A percentile compares a stretch with the other conserved stretches of the same genome.
Evolutionary conservation across 2,888 invertebrate species (phyloP).

Genomic region (Leucophenga montana): DNA sequence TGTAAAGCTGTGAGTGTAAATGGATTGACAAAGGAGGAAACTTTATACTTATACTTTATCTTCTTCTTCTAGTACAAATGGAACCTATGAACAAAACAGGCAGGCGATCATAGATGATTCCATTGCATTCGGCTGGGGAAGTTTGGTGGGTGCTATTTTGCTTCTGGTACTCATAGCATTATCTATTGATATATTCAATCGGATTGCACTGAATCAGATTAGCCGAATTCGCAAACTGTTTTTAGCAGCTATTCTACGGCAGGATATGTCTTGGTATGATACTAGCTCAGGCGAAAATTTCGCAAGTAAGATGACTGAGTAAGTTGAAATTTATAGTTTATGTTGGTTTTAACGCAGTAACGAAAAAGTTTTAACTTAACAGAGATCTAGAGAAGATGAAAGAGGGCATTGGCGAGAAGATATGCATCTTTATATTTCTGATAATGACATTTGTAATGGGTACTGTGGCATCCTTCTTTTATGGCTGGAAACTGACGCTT

Average conservation of each 20-base stretch:
- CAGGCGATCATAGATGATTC: constrained; percentile 78
- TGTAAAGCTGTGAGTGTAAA: constrained; percentile 75
- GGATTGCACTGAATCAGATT: constrained; percentile 77
- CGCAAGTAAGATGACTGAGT: constrained; percentile 84
- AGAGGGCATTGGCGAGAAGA: constrained; percentile 89
- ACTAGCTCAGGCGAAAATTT: constrained; percentile 81
- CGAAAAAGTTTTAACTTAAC: constrained; percentile 44
- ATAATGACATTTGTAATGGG: constrained; percentile 82
- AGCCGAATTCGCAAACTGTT: constrained; percentile 76
- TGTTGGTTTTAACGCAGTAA: too few relatives aligned
- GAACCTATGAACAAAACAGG: constrained; percentile 75
- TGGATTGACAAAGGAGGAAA: too few relatives aligned
- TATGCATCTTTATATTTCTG: constrained; percentile 82
- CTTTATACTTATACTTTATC: too few relatives aligned
- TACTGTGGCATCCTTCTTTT: constrained; percentile 82
- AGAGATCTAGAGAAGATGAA: constrained; percentile 85
- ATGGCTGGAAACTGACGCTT: constrained; percentile 89
- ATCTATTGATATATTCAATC: constrained; percentile 79
- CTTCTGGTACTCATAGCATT: constrained; percentile 78
- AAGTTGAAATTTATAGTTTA: constrained; percentile 70
- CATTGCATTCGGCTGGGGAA: constrained; percentile 78
- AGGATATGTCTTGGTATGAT: constrained; percentile 85
- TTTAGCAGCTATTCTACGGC: constrained; percentile 79
- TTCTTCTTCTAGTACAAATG: constrained; percentile 73
- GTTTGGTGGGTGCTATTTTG: constrained; percentile 75